Evolutionary conservation across 2,113 vertebrate species (phyloP), one percentile per base, ranked within the genome.

Genomic region (Serinus canaria): DNA sequence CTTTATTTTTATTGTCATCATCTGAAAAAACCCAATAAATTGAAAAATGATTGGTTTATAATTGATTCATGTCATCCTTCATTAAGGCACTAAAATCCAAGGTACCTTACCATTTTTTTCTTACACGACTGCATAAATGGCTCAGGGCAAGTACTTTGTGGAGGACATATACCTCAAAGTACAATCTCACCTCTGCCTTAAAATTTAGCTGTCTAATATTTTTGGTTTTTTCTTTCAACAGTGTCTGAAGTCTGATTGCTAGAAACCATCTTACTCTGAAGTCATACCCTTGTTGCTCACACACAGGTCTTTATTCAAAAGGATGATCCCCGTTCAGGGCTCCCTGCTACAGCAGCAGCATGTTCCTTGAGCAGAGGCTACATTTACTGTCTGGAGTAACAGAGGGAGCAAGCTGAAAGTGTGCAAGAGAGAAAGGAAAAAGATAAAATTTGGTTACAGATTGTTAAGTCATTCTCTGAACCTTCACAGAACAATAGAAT

Each of bases 321-420:
- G 31, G 59, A 15, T 41, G 22, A 15, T n/a, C 10, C 41, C 25
- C 20, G 12, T 64, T 67, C 59, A 43, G 41, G 74, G 55, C 13
- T 84, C 33, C 55, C 33, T 47, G 37, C n/a, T 55, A 23, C 11
- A 69, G 37, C 7, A 75, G 35, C 22, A 43, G 58, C 6, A 64
- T 0, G 0, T 31, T 74, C 43, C 66, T 72, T n/a, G 47, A 75
- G 66, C 14, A 62, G 47, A 59, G 10, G 5, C 20, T 76, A 2
- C 30, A 15, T 80, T 47, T 49, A 17, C 5, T 59, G 23, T 63
- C 43, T 63, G 47, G 20, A 58, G 16, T 74, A 89, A 72, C 4
- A 58, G 27, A 55, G 8, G 10, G 17, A 64, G 30, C 7, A 27
- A 1, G 1, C 43, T 59, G 55, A 88, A 83, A 0, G 0, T 47